Conservation (phyloP, 2,888 invertebrate genomes). For the Ornithoptera priamus region DNA sequence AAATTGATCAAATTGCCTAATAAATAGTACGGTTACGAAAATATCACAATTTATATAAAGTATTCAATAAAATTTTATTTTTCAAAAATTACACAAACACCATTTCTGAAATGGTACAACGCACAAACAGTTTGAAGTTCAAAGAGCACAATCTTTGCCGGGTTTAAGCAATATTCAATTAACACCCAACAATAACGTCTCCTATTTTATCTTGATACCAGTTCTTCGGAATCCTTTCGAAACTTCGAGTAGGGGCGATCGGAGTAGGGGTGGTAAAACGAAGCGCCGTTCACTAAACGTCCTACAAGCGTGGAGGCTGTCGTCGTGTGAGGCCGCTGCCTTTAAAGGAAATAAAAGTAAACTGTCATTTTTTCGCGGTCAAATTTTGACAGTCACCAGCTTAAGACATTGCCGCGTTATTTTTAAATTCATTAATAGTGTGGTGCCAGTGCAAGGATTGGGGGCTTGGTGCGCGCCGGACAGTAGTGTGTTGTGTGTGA, state of each 20-base stretch:
- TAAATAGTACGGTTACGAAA: background rate
- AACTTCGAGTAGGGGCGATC: slow-evolving; percentile 64
- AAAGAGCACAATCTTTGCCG: slow-evolving; percentile 34
- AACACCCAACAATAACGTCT: slow-evolving; percentile 49
- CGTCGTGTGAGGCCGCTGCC: slow-evolving; percentile 59
- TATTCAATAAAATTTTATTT: slow-evolving; percentile 8
- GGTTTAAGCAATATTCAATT: slow-evolving; percentile 63
- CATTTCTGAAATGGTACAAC: background rate
- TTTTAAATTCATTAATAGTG: slow-evolving; percentile 37
- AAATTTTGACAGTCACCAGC: slow-evolving; percentile 30
- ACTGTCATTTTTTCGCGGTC: slow-evolving; percentile 37
- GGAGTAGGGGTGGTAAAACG: slow-evolving; percentile 78
- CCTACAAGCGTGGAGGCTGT: slow-evolving; percentile 61
- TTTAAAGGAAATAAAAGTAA: slow-evolving; percentile 45
- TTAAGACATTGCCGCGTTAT: slow-evolving; percentile 42
- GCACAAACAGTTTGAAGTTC: background rate
- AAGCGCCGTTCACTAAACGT: slow-evolving; percentile 57
- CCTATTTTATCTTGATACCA: slow-evolving; percentile 53
- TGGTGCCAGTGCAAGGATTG: slow-evolving; percentile 42
- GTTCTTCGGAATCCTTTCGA: slow-evolving; percentile 68
- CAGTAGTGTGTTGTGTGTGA: slow-evolving; percentile 63
- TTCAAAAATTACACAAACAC: slow-evolving; percentile 6
- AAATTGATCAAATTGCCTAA: too few relatives aligned
- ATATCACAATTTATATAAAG: background rate
- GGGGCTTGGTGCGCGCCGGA: slow-evolving; percentile 50